These are phyloP conservation scores for Yasuhikotakia modesta DNA, from an alignment of 2,797 vertebrate genomes.

Conservation along the genomic window DNA sequence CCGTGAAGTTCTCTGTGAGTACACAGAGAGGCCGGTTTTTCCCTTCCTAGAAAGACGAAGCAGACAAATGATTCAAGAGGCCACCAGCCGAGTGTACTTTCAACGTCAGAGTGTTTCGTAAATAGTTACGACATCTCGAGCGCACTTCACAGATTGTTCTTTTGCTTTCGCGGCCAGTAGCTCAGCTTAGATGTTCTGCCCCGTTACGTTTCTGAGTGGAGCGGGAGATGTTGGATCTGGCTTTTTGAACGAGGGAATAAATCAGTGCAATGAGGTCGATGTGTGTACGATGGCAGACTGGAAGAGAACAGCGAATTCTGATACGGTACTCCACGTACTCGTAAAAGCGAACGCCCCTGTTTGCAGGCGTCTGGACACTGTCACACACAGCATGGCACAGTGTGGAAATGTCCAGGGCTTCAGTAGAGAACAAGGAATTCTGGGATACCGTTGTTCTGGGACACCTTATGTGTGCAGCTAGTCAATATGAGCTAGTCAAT, in stretches of 20 bases:
- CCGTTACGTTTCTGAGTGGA: not conserved
- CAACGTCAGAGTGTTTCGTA: not conserved
- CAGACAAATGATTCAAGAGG: no score
- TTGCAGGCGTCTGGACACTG: not conserved
- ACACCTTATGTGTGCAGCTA: not conserved
- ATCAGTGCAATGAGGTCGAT: not conserved
- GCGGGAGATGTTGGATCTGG: not conserved
- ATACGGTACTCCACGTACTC: conserved; percentile 30
- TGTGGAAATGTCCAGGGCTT: not conserved
- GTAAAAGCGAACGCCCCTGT: conserved; percentile 20
- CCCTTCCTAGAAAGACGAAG: not conserved
- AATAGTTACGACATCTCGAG: not conserved
- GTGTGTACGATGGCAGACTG: not conserved
- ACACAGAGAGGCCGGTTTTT: not conserved
- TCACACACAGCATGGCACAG: not conserved
- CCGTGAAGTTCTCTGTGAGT: not conserved
- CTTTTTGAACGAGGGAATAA: not conserved
- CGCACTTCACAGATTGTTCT: conserved; percentile 13
- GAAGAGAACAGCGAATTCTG: not conserved
- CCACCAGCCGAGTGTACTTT: not conserved
- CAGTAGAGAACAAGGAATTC: not conserved
- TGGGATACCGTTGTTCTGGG: not conserved
- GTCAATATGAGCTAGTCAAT: no score
- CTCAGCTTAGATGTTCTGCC: not conserved
- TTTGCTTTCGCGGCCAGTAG: not conserved